phyloP scores from a whole-genome alignment of 1,140 invertebrate genomes.

The Mesaphorura yosii region DNA sequence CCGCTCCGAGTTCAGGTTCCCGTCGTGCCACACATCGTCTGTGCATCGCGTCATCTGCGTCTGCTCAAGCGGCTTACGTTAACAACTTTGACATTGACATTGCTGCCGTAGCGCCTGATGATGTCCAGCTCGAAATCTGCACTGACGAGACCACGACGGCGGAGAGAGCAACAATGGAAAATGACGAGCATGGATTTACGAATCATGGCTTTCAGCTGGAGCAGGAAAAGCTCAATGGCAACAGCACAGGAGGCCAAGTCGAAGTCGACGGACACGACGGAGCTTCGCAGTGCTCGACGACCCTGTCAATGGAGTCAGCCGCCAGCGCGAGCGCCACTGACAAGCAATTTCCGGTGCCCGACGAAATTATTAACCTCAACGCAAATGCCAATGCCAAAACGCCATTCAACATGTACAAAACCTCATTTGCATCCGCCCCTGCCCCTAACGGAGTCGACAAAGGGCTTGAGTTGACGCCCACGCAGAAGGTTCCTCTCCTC shows the following conservation, averaged over 20 bases:
- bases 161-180: no score
- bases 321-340: neutral
- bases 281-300: no score
- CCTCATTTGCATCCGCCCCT: neutral
- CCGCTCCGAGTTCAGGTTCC: neutral
- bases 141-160: no score
- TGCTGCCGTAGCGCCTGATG: conserved; percentile 6
- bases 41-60: conserved; percentile 4
- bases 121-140: neutral
- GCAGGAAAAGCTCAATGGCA: no score
- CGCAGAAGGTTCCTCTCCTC: conserved; percentile 39
- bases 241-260: no score
- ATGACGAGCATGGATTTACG: no score
- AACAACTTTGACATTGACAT: no score
- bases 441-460: neutral
- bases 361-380: neutral
- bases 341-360: neutral
- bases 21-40: no score
- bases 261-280: no score
- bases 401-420: no score
- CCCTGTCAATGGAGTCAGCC: neutral
- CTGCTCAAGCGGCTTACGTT: no score
- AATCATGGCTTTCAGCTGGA: conserved; percentile 23
- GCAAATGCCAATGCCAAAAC: neutral
- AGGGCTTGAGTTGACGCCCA: neutral